Conservation (phyloP, 1,140 invertebrate species). For the Vanessa tameamea region DNA sequence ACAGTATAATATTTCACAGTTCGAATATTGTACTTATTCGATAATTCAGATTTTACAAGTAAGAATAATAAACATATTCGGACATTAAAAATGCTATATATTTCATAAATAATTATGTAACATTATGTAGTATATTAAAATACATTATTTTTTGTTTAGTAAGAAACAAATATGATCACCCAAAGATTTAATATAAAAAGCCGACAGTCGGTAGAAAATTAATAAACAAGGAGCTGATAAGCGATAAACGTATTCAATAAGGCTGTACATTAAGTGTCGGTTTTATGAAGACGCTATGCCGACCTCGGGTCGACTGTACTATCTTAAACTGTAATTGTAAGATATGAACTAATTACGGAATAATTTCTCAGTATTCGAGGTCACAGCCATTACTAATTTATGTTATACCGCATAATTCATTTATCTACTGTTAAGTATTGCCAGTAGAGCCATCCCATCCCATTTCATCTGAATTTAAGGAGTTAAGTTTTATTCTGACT, state of each 20-base stretch:
- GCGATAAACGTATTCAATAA: slow-evolving; percentile 67
- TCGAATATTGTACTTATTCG: no score
- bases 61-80: no score
- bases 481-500: no score
- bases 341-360: slow-evolving; percentile 58
- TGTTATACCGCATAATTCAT: slow-evolving; percentile 28
- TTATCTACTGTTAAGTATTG: slow-evolving; percentile 21
- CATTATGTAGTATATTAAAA: not conserved
- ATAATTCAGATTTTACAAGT: no score
- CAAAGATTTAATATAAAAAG: slow-evolving; percentile 38
- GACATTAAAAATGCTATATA: no score
- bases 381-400: slow-evolving; percentile 36
- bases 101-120: not conserved
- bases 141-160: no score
- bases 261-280: slow-evolving; percentile 52
- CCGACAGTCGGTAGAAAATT: slow-evolving; percentile 61
- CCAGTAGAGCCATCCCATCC: not conserved
- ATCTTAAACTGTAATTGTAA: slow-evolving; percentile 46
- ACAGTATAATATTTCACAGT: no score
- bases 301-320: slow-evolving; percentile 48
- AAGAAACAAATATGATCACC: not conserved
- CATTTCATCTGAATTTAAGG: no score
- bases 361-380: slow-evolving; percentile 46
- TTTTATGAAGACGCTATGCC: slow-evolving; percentile 47
- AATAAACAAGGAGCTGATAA: slow-evolving; percentile 66